Evolutionary conservation across 1,140 invertebrate genomes (phyloP).

Genomic region (Calosoma granatense): DNA sequence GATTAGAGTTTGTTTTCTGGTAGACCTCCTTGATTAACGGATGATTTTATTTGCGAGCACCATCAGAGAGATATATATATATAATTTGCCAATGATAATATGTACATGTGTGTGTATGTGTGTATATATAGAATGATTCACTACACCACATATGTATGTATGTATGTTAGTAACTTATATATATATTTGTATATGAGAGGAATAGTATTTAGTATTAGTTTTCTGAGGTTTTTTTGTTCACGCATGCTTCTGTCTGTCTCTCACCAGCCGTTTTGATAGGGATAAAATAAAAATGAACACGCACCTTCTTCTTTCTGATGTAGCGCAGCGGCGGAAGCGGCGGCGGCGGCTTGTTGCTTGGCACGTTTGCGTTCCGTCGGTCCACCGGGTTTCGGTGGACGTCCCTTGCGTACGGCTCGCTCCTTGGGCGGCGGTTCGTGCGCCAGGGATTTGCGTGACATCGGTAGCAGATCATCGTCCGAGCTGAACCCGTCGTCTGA

Average conservation of each 20-base stretch:
- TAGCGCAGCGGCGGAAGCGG: not conserved
- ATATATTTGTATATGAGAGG: too few relatives aligned
- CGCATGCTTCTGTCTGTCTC: not conserved
- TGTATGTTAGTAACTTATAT: not conserved
- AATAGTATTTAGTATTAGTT: too few relatives aligned
- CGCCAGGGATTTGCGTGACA: not conserved
- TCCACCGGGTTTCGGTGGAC: slow-evolving; percentile 36
- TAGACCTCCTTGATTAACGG: too few relatives aligned
- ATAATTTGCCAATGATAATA: too few relatives aligned
- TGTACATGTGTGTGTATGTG: too few relatives aligned
- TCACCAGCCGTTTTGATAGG: slow-evolving; percentile 3
- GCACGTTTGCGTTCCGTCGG: slow-evolving; percentile 37
- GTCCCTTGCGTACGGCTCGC: slow-evolving; percentile 30
- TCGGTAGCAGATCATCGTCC: slow-evolving; percentile 46
- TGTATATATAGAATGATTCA: too few relatives aligned
- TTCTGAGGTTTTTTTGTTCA: too few relatives aligned
- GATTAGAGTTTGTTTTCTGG: too few relatives aligned
- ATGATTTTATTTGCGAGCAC: too few relatives aligned
- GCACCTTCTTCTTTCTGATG: not conserved
- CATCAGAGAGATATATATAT: too few relatives aligned
- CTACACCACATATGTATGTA: too few relatives aligned
- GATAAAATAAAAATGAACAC: slow-evolving; percentile 9
- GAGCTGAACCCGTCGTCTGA: slow-evolving; percentile 53
- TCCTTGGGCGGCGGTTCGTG: slow-evolving; percentile 8
- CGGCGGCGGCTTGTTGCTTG: not conserved